Percentiles rank a stretch among this genome's conserved stretches.
Evolutionary conservation across 2,797 vertebrate species (phyloP).

Genomic region (Mallotus villosus): DNA sequence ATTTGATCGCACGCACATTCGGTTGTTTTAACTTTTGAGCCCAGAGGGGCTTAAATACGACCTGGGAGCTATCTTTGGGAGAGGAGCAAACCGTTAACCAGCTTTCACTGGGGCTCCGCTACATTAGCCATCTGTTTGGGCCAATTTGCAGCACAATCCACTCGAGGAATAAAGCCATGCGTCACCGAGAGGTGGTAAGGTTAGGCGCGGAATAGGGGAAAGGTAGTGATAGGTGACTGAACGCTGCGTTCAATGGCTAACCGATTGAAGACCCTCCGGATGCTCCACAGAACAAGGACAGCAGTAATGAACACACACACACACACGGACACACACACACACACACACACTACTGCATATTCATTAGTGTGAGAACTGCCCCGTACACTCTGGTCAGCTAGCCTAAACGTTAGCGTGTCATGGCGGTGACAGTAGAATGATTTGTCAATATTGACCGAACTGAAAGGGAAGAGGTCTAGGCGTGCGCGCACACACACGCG

Average conservation of each 20-base stretch:
- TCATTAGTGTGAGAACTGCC: slow-evolving; percentile 37
- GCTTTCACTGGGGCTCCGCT: not conserved
- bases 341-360: slow-evolving; percentile 53
- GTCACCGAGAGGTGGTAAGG: not conserved
- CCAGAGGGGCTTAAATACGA: not conserved
- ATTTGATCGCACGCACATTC: slow-evolving; percentile 18
- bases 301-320: slow-evolving; percentile 52
- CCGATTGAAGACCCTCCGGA: slow-evolving; percentile 55
- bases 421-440: not conserved
- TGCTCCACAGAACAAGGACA: slow-evolving; percentile 29
- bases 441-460: not conserved
- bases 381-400: not conserved
- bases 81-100: slow-evolving; percentile 27
- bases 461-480: not conserved
- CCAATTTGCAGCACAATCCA: slow-evolving; percentile 35
- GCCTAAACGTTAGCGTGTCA: not conserved
- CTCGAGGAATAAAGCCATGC: slow-evolving; percentile 23
- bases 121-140: slow-evolving; percentile 41
- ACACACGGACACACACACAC: slow-evolving; percentile 15
- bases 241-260: slow-evolving; percentile 57
- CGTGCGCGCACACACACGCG: slow-evolving; percentile 14
- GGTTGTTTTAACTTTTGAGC: not conserved
- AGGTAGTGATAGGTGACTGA: slow-evolving; percentile 46
- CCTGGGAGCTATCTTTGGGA: slow-evolving; percentile 8
- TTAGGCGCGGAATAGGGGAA: not conserved